A percentile compares a stretch with the other conserved stretches of the same genome.
These are phyloP conservation scores for Cataglyphis cursor DNA, from an alignment of 2,888 invertebrate species.

Conservation along the genomic window DNA sequence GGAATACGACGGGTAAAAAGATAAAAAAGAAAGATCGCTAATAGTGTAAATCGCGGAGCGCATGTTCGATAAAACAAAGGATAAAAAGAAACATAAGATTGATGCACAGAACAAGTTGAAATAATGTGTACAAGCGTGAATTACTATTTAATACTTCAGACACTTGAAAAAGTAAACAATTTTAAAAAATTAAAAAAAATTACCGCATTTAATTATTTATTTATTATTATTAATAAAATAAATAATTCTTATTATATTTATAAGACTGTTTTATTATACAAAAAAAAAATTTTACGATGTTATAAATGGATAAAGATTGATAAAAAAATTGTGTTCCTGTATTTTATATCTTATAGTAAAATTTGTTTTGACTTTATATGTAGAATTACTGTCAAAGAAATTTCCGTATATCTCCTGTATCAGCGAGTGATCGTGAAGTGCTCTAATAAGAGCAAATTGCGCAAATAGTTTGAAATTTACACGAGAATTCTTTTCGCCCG, in stretches of 20 bases:
- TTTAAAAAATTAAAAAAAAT: neutral
- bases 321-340: neutral
- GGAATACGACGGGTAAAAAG: slow-evolving; percentile 32
- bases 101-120: neutral
- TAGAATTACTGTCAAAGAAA: slow-evolving; percentile 6
- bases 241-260: neutral
- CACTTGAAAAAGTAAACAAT: neutral
- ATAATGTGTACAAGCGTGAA: neutral
- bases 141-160: no score
- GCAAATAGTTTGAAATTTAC: slow-evolving; percentile 51
- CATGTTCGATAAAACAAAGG: neutral
- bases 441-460: slow-evolving; percentile 45
- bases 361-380: neutral
- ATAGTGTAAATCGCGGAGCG: slow-evolving; percentile 14
- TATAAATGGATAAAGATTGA: neutral
- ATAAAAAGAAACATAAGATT: neutral
- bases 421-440: neutral
- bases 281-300: neutral
- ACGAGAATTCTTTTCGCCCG: slow-evolving; percentile 38
- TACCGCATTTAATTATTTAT: neutral
- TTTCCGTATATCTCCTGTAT: neutral
- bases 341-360: neutral
- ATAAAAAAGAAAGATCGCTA: slow-evolving; percentile 47
- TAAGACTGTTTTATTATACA: no score
- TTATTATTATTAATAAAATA: neutral